Evolutionary conservation across 2,888 invertebrate genomes (phyloP), one percentile per base, ranked within the genome.

Genomic region (Temnothorax rugatulus): DNA sequence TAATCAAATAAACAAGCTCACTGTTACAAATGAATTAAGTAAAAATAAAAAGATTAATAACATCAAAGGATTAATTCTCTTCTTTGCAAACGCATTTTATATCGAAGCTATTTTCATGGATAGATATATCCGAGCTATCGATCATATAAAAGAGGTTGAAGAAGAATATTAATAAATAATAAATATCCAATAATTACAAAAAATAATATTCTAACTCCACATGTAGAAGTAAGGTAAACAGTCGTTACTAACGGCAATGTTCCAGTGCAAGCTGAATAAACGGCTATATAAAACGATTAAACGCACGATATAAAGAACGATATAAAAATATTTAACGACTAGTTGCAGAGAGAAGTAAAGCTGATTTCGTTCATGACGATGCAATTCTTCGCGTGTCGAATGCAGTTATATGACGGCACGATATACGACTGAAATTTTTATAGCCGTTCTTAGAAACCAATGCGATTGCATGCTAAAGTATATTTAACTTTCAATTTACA

Each of bases 321-420:
- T 76, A 82, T 82, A 82, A 84, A 89, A 76, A 68, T 87, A 69
- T 86, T 84, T 84, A 83, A 89, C 84, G 82, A 87, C 86, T 76
- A 71, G 79, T 82, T 82, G 63, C 73, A 54, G 54, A 63, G 47
- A 57, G 41, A 57, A 66, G 25, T 41, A 61, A 68, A 85, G 76
- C 79, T 63, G 89, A 88, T 88, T 76, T 76, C 54, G 59, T 75
- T 73, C 63, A 76, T 63, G 52, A 52, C 69, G 81, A 89, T 63
- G 73, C 75, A 81, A 83, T 87, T 84, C 84, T 66, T 83, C 61
- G 83, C 88, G 87, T 79, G 88, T 84, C 9, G 68, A 79, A 74
- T 76, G 34, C 52, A 25, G 82, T 79, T 84, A 71, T 73, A 50
- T 73, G 13, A 59, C 54, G 61, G 47, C 34, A 44, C 82, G 61